Base-by-base conservation (phyloP, 1,140 invertebrate species). In the Drosophila pseudoananassae region DNA sequence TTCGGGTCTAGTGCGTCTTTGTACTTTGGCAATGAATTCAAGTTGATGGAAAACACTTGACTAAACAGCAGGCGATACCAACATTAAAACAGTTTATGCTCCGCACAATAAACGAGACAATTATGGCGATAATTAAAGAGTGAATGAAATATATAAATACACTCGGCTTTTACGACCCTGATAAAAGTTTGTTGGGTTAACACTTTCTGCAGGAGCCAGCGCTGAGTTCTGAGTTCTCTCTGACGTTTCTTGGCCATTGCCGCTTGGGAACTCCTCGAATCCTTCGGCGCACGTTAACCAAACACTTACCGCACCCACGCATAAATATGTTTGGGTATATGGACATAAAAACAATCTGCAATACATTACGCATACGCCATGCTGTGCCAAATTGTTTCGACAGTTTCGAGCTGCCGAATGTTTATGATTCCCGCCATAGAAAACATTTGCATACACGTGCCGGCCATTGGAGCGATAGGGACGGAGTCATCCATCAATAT, bases 341-440 rank as follows among this genome's bases (percentile, higher is more conserved):
- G 31, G 50, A 29, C 68, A 72, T 65, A 64, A 85, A 77, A 85
- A 84, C 72, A 81, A 87, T 80, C 69, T 85, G 56, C 66, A 60
- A 59, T 76, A 81, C 71, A 85, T 81, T 87, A 75, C 66, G 74
- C 38, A 87, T 85, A 85, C 82, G 77, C 82, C 73, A 64, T 69
- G 82, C 53, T 81, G 81, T 27, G 81, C 57, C 56, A 77, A 82
- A 84, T 79, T 64, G 81, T 74, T 83, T 70, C 57, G 74, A 82
- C 69, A 78, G 68, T 47, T 73, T 36, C 52, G 63, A 72, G 36
- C 61, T 25, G 12, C 55, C 52, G 57, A 45, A 53, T 43, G 43
- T 45, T 57, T 60, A 55, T 65, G 59, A 31, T 20, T 45, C 49
- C 51, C 31, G 40, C 38, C 14, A 43, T 55, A 17, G 50, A 56